Percentiles rank a stretch among this genome's conserved stretches.
Conservation (phyloP, 2,113 vertebrate genomes). For the Noturus placidus region DNA sequence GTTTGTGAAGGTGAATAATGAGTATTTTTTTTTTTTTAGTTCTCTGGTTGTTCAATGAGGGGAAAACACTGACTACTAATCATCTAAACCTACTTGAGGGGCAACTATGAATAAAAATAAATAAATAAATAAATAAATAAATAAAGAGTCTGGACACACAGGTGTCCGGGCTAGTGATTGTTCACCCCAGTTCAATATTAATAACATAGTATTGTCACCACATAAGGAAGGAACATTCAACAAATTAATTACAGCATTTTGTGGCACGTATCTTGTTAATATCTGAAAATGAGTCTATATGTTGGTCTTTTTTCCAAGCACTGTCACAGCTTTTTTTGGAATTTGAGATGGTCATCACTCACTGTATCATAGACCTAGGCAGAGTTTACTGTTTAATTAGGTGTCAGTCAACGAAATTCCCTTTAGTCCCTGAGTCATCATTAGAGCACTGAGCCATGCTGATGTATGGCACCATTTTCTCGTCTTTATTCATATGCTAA, state of each 20-base stretch:
- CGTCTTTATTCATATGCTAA: background rate
- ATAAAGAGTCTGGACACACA: background rate
- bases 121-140: background rate
- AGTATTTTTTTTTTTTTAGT: background rate
- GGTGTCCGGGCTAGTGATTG: background rate
- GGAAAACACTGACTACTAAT: background rate
- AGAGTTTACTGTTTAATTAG: constrained; percentile 1
- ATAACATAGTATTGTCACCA: background rate
- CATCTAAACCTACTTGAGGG: background rate
- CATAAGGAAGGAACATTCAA: background rate
- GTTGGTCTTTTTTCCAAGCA: background rate
- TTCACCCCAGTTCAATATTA: background rate
- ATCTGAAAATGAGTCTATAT: background rate
- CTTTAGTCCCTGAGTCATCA: background rate
- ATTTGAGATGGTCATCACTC: background rate
- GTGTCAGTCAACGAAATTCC: background rate
- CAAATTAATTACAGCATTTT: background rate
- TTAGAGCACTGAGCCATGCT: background rate
- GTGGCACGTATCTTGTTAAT: background rate
- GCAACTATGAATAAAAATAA: background rate
- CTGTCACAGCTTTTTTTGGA: background rate
- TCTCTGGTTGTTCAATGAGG: background rate
- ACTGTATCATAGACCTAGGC: background rate
- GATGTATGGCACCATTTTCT: background rate
- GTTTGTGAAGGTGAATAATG: background rate